These are phyloP conservation scores for Belgica antarctica DNA, from an alignment of 2,888 invertebrate genomes.

Conservation along the genomic window DNA sequence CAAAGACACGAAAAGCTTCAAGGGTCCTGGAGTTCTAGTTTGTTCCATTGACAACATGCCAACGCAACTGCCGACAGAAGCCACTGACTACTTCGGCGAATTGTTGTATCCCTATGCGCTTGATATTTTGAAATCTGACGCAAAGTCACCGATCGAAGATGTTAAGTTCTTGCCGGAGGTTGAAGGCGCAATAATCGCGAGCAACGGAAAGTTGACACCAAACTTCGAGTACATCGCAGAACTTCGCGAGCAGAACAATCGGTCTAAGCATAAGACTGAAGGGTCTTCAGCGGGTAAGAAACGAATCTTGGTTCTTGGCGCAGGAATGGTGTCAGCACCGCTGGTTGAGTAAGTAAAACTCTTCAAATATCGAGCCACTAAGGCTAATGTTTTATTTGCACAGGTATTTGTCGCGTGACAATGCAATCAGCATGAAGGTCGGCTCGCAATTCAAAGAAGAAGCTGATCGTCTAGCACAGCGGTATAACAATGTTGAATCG, in stretches of 20 bases:
- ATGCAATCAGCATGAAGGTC: conserved; percentile 76
- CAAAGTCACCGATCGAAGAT: conserved; percentile 71
- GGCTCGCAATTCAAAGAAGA: conserved; percentile 87
- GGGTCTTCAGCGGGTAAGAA: conserved; percentile 60
- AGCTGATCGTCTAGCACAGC: conserved; percentile 75
- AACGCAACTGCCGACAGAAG: conserved; percentile 94
- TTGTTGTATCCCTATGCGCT: conserved; percentile 82
- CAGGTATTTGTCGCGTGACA: conserved; percentile 84
- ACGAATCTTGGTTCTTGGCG: conserved; percentile 86
- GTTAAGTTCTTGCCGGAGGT: conserved; percentile 73
- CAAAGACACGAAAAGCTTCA: conserved; percentile 93
- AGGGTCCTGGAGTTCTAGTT: conserved; percentile 95
- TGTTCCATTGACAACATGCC: conserved; percentile 99
- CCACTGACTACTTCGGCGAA: conserved; percentile 97
- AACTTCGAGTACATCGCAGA: conserved; percentile 94
- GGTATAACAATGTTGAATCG: conserved; percentile 75
- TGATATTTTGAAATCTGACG: conserved; percentile 85
- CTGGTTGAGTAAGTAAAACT: too few species aligned
- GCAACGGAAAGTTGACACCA: conserved; percentile 88
- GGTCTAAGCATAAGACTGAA: conserved; percentile 71
- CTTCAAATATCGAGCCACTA: too few species aligned
- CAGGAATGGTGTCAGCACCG: conserved; percentile 78
- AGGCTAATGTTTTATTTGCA: too few species aligned
- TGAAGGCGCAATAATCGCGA: conserved; percentile 85
- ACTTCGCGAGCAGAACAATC: conserved; percentile 68